Evolutionary conservation across 1,140 invertebrate genomes (phyloP).

Genomic region (Leptinotarsa undecemlineata): DNA sequence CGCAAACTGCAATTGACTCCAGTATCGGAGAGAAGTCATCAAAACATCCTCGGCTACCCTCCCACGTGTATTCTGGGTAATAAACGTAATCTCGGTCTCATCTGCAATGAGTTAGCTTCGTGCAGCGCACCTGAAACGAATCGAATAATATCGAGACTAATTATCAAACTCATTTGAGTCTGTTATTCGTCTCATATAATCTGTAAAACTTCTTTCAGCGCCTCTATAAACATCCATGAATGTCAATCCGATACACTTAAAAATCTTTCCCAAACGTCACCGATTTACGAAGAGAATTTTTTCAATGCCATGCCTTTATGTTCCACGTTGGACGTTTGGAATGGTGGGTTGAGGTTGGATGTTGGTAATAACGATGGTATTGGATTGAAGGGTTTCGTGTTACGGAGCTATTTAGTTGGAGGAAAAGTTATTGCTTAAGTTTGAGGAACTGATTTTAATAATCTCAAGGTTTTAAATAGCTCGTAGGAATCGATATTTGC

Average conservation of each 20-base stretch:
- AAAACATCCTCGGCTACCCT: background rate
- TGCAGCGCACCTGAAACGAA: background rate
- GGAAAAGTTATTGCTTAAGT: background rate
- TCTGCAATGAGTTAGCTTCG: no score
- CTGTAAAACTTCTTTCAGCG: slow-evolving; percentile 1
- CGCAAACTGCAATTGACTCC: no score
- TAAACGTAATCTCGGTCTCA: background rate
- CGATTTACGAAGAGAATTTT: background rate
- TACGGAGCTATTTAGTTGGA: background rate
- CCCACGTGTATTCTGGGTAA: background rate
- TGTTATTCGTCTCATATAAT: background rate
- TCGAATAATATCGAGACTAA: background rate
- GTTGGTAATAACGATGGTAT: background rate
- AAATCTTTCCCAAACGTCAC: background rate
- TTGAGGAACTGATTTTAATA: slow-evolving; percentile 1
- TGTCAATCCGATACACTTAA: background rate
- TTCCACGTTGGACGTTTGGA: background rate
- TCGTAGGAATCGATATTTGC: background rate
- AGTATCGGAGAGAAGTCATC: no score
- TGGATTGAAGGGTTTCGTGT: slow-evolving; percentile 1
- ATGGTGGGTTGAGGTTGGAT: background rate
- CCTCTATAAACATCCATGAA: background rate
- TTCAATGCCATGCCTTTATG: background rate
- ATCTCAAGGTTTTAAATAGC: background rate
- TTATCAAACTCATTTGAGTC: background rate